A percentile compares a stretch with the other conserved stretches of the same genome.
These are phyloP conservation scores for Empidonax alnorum DNA, from an alignment of 2,113 vertebrate species.

Conservation along the genomic window DNA sequence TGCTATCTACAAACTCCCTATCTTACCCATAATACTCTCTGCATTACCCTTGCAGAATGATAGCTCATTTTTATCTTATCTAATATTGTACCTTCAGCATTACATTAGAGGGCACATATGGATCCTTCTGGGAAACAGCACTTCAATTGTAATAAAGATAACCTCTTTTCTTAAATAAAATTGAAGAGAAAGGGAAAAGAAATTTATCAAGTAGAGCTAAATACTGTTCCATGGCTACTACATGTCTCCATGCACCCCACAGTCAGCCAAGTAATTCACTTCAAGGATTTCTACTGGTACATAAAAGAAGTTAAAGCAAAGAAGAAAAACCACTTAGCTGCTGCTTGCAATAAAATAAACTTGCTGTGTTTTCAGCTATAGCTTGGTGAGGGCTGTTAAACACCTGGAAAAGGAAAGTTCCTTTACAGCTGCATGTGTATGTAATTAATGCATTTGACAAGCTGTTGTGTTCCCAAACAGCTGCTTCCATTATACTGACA, in stretches of 20 bases:
- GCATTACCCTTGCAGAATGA: background rate
- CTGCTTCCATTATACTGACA: conserved; percentile 56
- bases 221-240: background rate
- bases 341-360: background rate
- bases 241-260: background rate
- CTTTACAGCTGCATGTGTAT: conserved; percentile 18
- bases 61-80: background rate
- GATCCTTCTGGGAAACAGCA: conserved; percentile 23
- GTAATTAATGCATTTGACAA: conserved; percentile 58
- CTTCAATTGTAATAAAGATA: conserved; percentile 18
- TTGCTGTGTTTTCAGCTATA: background rate
- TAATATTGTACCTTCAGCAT: background rate
- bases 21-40: background rate
- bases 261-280: background rate
- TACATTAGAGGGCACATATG: conserved; percentile 21
- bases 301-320: background rate
- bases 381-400: background rate
- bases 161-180: conserved; percentile 12
- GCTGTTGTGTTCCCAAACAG: conserved; percentile 61
- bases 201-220: background rate
- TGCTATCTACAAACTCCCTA: background rate
- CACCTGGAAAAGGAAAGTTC: conserved; percentile 51
- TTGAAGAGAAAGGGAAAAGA: background rate
- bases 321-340: background rate
- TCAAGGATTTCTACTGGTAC: background rate